Base-by-base conservation (phyloP, 2,888 invertebrate genomes). In the Megamerina dolium region DNA sequence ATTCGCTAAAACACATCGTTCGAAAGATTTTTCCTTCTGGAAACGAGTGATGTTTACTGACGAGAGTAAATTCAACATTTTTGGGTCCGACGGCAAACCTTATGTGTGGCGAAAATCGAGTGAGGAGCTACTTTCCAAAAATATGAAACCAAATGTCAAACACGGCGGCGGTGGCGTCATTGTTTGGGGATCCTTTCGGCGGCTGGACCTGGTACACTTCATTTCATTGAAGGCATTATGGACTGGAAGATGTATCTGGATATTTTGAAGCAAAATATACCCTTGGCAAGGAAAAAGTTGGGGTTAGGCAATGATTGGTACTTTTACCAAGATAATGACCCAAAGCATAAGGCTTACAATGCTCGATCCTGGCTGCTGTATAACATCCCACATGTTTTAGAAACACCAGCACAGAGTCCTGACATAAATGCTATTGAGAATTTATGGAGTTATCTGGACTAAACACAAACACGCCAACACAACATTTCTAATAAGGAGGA, bases 351-450 rank as follows among this genome's bases (percentile, higher is more conserved):
- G 19, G 45, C 48, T 12, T 32, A 40, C 20, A 34, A 40, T 40
- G 41, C 46, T 9, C 39, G 36, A 13, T 20, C 33, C 17, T 52
- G 48, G 48, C 23, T 50, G 19, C 32, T 51, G 4, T 49, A 49
- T 35, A 45, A 51, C 27, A 37, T 35, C 10, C 37, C 37, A 36
- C 41, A 50, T 20, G 40, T 43, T 31, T 21, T 52, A 4, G 23
- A 50, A 33, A 38, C 47, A 37, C 46, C 43, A 21, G 48, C 50
- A n/a, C 44, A 50, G 45, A 50, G 43, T 31, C 47, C 48, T 27
- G 50, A 50, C 19, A 26, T 51, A 27, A 51, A 50, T 32, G 37
- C 44, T 8, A 54, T 54, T 37, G 49, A 54, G 39, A 36, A 54
- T 40, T 39, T 51, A 10, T 52, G 48, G 45, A 17, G 5, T 12